phyloP scores from a whole-genome alignment of 92 coral and sea anemone species.

The Zoanthus gigantus region DNA sequence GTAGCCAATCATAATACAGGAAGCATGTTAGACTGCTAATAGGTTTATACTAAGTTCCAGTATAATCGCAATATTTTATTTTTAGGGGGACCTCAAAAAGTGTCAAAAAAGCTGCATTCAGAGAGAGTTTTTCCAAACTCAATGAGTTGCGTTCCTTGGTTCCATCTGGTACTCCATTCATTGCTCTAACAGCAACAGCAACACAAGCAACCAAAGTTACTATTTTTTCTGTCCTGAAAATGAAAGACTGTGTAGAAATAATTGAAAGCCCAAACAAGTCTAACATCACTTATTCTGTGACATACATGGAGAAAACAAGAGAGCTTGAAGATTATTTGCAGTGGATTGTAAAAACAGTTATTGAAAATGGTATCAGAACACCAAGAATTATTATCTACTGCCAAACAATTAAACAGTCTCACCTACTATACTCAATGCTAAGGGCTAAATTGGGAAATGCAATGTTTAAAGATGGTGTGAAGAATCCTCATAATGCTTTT shows the following conservation, averaged over 20 bases:
- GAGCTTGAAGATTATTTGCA: background rate
- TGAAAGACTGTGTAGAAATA: background rate
- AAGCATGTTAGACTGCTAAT: too few species aligned
- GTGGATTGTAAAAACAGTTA: background rate
- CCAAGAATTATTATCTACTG: background rate
- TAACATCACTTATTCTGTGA: background rate
- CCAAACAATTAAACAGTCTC: background rate
- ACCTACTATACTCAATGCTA: background rate
- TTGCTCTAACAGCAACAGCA: conserved; percentile 27
- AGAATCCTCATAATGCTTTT: background rate
- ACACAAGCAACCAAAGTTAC: background rate
- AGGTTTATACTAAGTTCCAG: background rate
- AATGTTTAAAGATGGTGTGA: background rate
- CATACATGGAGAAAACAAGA: background rate
- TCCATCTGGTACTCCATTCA: background rate
- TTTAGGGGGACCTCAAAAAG: background rate
- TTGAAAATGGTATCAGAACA: background rate
- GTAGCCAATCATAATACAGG: too few species aligned
- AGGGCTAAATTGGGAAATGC: background rate
- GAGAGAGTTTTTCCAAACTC: background rate
- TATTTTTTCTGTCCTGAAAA: background rate
- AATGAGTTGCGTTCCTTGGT: background rate
- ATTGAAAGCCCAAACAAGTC: conserved; percentile 1
- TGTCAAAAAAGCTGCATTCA: background rate
- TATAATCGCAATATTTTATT: too few species aligned